phyloP scores from a whole-genome alignment of 1,140 invertebrate species.

The Dendrolimus punctatus region DNA sequence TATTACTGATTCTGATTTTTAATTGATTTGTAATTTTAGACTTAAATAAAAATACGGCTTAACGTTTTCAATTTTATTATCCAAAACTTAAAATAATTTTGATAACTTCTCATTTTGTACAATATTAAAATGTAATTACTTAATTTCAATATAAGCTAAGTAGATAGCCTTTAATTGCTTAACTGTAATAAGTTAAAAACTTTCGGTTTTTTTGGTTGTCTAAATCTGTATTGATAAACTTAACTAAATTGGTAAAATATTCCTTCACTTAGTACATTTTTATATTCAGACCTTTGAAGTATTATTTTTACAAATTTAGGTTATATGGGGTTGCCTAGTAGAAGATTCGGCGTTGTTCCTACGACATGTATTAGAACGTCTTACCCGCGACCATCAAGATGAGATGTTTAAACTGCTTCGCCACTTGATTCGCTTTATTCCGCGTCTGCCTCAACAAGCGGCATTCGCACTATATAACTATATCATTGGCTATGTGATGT shows the following conservation, averaged over 20 bases:
- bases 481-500: slow-evolving; percentile 99
- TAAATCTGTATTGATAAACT: too few relatives aligned
- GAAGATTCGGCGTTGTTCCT: slow-evolving; percentile 98
- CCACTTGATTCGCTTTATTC: slow-evolving; percentile 94
- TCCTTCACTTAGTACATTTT: too few relatives aligned
- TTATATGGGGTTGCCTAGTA: slow-evolving; percentile 97
- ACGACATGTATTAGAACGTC: slow-evolving; percentile 94
- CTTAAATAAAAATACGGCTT: too few relatives aligned
- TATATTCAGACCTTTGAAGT: not conserved
- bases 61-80: too few relatives aligned
- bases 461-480: slow-evolving; percentile 99
- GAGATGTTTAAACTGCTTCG: slow-evolving; percentile 95
- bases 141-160: too few relatives aligned
- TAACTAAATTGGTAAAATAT: too few relatives aligned
- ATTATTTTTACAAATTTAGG: slow-evolving; percentile 67
- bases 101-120: too few relatives aligned
- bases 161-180: too few relatives aligned
- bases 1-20: not conserved
- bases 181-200: too few relatives aligned
- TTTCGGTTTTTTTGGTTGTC: too few relatives aligned
- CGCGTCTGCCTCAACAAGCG: slow-evolving; percentile 95
- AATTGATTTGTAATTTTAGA: not conserved
- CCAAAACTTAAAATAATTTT: too few relatives aligned
- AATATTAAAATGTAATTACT: too few relatives aligned
- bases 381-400: slow-evolving; percentile 96